phyloP scores from a whole-genome alignment of 1,140 invertebrate genomes.

The Tyrophagus putrescentiae region DNA sequence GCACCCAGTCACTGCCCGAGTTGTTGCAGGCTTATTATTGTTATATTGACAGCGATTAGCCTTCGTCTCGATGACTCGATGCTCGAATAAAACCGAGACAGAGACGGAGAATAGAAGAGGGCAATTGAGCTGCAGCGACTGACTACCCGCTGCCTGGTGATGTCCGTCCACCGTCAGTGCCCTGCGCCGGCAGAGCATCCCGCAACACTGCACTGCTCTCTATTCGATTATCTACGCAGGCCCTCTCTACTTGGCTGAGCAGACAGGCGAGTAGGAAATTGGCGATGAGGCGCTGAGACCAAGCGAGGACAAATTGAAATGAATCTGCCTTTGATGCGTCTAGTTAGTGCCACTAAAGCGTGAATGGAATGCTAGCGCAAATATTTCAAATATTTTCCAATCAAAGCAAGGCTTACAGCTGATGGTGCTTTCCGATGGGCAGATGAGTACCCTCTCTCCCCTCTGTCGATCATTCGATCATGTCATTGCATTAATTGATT shows the following conservation, averaged over 20 bases:
- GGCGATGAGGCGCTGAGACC: too few species aligned
- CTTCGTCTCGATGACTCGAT: not conserved
- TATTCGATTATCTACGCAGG: not conserved
- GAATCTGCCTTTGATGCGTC: too few species aligned
- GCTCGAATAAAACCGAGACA: too few species aligned
- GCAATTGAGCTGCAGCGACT: too few species aligned
- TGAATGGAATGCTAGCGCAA: constrained; percentile 11
- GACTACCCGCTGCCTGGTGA: not conserved
- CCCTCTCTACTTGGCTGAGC: too few species aligned
- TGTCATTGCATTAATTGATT: not conserved
- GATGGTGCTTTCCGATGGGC: not conserved
- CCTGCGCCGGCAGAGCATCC: not conserved
- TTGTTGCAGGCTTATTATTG: too few species aligned
- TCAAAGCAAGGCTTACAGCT: not conserved
- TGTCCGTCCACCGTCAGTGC: not conserved
- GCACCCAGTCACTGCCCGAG: too few species aligned
- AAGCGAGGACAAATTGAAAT: too few species aligned
- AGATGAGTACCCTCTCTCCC: not conserved
- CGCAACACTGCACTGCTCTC: not conserved
- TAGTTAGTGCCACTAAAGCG: not conserved
- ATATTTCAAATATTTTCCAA: constrained; percentile 9
- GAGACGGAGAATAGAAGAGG: too few species aligned
- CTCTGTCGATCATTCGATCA: not conserved
- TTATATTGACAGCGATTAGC: not conserved
- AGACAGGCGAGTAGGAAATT: too few species aligned